Evolutionary conservation across 2,797 vertebrate species (phyloP).

Genomic region (Aldrovandia affinis): DNA sequence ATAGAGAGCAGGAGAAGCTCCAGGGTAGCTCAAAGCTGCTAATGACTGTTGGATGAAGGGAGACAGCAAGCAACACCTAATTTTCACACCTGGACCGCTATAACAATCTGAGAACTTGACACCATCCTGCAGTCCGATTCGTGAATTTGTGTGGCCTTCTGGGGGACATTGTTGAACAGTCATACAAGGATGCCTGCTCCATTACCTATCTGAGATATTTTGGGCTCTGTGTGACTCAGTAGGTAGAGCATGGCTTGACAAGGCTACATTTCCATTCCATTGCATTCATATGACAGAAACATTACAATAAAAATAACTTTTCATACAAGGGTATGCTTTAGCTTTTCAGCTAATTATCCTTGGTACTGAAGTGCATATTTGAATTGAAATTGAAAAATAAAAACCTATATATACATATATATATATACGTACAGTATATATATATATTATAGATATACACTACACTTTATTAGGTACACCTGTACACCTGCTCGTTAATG

Average conservation of each 20-base stretch:
- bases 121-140: background rate
- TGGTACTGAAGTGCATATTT: background rate
- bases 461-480: too few species aligned
- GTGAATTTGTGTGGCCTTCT: background rate
- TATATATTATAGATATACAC: too few species aligned
- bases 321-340: background rate
- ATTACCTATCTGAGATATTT: background rate
- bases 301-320: background rate
- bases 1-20: background rate
- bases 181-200: background rate
- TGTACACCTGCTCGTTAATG: too few species aligned
- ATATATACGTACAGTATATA: too few species aligned
- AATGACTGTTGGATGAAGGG: background rate
- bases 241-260: background rate
- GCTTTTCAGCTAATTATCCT: background rate
- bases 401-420: too few species aligned
- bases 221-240: background rate
- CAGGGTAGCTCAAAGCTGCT: background rate
- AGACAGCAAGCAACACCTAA: slow-evolving; percentile 1
- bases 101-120: background rate
- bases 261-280: background rate
- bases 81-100: background rate
- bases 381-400: background rate
- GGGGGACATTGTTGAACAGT: background rate
- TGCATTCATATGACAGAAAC: background rate